Evolutionary conservation across 2,113 vertebrate species (phyloP), one percentile per base, ranked within the genome.

Genomic region (Entelurus aequoreus): DNA sequence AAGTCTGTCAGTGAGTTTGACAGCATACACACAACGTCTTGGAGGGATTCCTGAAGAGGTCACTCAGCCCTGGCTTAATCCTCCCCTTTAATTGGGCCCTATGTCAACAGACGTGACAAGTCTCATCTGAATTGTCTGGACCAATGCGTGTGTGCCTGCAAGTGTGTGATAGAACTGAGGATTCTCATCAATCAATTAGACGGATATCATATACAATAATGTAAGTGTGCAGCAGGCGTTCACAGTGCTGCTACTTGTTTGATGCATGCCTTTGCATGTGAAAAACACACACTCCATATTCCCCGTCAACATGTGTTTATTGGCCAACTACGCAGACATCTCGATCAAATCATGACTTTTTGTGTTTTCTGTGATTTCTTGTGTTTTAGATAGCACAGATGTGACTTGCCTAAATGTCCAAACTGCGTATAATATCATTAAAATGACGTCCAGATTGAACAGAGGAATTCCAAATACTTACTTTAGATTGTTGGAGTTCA

Each of bases 11-110:
- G 79, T 62, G 74, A 77, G 67, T 75, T 78, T 90, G 89, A 91
- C 89, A 90, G 83, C 72, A 77, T 88, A 88, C 87, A 90, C 87
- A 86, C 74, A 85, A 75, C 60, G 76, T 88, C 84, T 84, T 66
- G 74, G 77, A 73, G 71, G 83, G 86, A 91, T 91, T 90, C 90
- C 88, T 86, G 49, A 56, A 78, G 85, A 89, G 90, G 90, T 92
- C 90, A 92, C 82, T 57, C 81, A 92, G 90, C 80, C 90, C 90
- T 63, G 72, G 82, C 77, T 79, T 90, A 90, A 92, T 90, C 88
- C 87, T 88, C 88, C 87, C 85, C 86, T 91, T 88, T 92, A 90
- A 91, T 91, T 90, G 86, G 90, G 86, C 86, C 81, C 80, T 49
- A 74, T 81, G 89, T 90, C 89, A 89, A 77, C 75, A 60, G 71